phyloP scores from a whole-genome alignment of 2,113 vertebrate genomes.

The Vulpes ferrilata region DNA sequence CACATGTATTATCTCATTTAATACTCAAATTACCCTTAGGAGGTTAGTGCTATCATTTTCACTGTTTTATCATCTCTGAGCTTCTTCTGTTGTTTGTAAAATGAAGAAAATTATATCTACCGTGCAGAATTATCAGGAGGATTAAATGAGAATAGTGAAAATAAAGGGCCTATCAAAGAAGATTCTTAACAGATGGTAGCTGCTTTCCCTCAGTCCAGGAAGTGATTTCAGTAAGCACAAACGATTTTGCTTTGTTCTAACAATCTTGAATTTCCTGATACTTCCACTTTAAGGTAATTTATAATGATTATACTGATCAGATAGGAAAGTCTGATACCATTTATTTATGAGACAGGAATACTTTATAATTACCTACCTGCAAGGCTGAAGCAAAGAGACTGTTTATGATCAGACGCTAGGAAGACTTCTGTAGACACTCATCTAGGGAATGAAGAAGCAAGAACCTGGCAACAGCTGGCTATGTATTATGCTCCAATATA shows the following conservation, averaged over 20 bases:
- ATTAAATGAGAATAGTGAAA: conserved; percentile 4
- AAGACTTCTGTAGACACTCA: background rate
- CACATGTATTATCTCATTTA: conserved; percentile 7
- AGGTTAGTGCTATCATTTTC: conserved; percentile 27
- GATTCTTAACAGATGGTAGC: background rate
- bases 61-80: background rate
- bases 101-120: background rate
- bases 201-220: background rate
- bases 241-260: conserved; percentile 1
- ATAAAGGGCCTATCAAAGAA: background rate
- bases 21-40: background rate
- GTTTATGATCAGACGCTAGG: background rate
- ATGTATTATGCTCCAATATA: background rate
- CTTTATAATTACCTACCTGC: background rate
- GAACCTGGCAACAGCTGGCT: background rate
- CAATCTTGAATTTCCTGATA: background rate
- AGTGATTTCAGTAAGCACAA: background rate
- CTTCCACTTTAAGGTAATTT: conserved; percentile 17
- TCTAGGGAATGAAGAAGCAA: background rate
- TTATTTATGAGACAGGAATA: background rate
- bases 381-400: background rate
- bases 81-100: background rate
- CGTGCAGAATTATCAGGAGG: background rate
- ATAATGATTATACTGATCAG: background rate
- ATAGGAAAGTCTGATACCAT: background rate